Evolutionary conservation across 2,797 vertebrate species (phyloP), one percentile per base, ranked within the genome.

Genomic region (Pterois miles): DNA sequence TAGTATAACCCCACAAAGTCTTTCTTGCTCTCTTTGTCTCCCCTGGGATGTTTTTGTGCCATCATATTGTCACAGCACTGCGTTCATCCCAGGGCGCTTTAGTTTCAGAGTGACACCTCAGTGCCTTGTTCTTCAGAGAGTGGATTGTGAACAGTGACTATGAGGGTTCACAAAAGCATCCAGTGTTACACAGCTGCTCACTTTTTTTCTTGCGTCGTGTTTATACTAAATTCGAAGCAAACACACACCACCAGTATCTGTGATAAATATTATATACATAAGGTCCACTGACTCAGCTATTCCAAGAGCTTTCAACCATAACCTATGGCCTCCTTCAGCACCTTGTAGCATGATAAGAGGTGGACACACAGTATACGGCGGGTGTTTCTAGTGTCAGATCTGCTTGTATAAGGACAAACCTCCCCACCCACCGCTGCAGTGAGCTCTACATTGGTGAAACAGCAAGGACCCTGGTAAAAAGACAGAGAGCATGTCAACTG

Each of bases 61-160:
- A 87, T 86, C 78, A 76, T 60, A 70, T 75, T 91, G 83, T 86
- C 68, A 69, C 65, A 58, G 38, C 48, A 52, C 50, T 81, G 59
- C 78, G 52, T 81, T 87, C 65, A 64, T 88, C 81, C 66, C 65
- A 64, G 63, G 64, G 40, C 76, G 63, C 71, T 88, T 84, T 78
- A 54, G 73, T 83, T 85, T 79, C 25, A 59, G 31, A 80, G 36
- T 77, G 82, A 88, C 78, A 85, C 75, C 74, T 86, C 59, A 58
- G 53, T 67, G 27, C 57, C 74, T 81, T 78, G 54, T 74, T 81
- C 76, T 77, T 86, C 29, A 73, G 84, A 83, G 59, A 78, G 13
- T 56, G 57, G 71, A 69, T 70, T 38, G 67, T 74, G 80, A 84
- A 88, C 69, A 84, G 34, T 38, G 31, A 72, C 80, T 58, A 20